Percentiles rank a stretch among this genome's conserved stretches.
Evolutionary conservation across 2,888 invertebrate species (phyloP).

Genomic region (Ormyrus rosae): DNA sequence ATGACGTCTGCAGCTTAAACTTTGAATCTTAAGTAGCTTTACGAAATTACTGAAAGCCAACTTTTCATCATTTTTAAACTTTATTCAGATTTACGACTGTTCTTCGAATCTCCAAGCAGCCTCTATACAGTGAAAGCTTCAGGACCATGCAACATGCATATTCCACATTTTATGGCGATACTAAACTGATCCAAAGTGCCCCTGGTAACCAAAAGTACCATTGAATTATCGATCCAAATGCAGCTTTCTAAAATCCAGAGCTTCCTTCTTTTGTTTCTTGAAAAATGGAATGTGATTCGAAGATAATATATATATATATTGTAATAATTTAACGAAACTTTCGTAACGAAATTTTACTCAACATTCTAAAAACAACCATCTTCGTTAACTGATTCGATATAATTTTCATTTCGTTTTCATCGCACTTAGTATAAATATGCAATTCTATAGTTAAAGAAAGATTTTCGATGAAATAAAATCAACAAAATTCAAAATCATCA

Average conservation of each 20-base stretch:
- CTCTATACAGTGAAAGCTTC: constrained; percentile 38
- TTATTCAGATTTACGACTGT: constrained; percentile 53
- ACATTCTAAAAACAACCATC: no score
- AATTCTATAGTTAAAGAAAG: no score
- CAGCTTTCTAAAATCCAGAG: neutral
- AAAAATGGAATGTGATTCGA: constrained; percentile 31
- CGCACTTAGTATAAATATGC: no score
- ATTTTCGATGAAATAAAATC: no score
- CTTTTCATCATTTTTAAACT: constrained; percentile 38
- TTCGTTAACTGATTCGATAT: no score
- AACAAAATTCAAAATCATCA: no score
- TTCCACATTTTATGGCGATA: constrained; percentile 63
- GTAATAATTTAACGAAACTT: no score
- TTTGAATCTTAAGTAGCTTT: constrained; percentile 28
- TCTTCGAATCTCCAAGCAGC: constrained; percentile 50
- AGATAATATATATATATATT: constrained; percentile 36
- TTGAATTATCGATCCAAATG: constrained; percentile 53
- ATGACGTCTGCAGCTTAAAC: constrained; percentile 11
- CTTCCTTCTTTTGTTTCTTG: constrained; percentile 21
- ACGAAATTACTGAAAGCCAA: constrained; percentile 49
- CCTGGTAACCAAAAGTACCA: constrained; percentile 44
- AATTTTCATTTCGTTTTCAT: no score
- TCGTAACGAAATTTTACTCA: no score
- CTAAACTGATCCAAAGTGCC: constrained; percentile 65
- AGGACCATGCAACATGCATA: constrained; percentile 57